Evolutionary conservation across 2,888 invertebrate genomes (phyloP), one percentile per base, ranked within the genome.

Genomic region (Epirrhoe tristata): DNA sequence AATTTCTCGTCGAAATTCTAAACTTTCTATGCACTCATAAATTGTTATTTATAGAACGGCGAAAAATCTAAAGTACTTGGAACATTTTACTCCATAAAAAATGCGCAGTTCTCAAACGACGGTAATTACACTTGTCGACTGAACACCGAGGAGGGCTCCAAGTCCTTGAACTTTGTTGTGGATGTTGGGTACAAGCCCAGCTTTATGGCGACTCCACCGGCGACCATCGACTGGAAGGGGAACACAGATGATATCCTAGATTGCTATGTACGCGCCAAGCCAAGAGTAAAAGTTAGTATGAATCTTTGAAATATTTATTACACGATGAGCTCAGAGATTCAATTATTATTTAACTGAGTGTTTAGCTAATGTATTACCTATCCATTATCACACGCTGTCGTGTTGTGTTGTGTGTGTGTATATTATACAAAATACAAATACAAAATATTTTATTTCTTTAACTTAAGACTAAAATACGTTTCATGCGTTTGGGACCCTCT

Each of bases 101-200:
- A 65, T 36, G 64, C 62, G 6, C 34, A 43, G 10, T 43, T 31
- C 8, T 34, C n/a, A 0, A 55, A 71, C 7, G 74, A 74, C 14
- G 73, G 70, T 4, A 74, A 74, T 54, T 76, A 73, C 51, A 76
- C 76, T 6, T 76, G 76, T 48, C 71, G 74, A 52, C 56, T 63
- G 0, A 74, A 66, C 56, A 71, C 67, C 24, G 48, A 69, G 6
- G 57, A 68, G 16, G 72, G 71, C 0, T 67, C 74, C 6, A 16
- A 34, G 14, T 71, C 74, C 0, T 56, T 69, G 48, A 74, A 68
- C 14, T 74, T 65, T 61, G 66, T 61, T 0, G 55, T 76, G 0
- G 62, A 72, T 17, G 65, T 74, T 0, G 76, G 74, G 0, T 67
- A 56, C 31, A n/a, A 56, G 36, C 76, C 74, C 4, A 31, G 6